These are phyloP conservation scores for Polypedilum pembai DNA, from an alignment of 1,140 invertebrate genomes.

Conservation along the genomic window DNA sequence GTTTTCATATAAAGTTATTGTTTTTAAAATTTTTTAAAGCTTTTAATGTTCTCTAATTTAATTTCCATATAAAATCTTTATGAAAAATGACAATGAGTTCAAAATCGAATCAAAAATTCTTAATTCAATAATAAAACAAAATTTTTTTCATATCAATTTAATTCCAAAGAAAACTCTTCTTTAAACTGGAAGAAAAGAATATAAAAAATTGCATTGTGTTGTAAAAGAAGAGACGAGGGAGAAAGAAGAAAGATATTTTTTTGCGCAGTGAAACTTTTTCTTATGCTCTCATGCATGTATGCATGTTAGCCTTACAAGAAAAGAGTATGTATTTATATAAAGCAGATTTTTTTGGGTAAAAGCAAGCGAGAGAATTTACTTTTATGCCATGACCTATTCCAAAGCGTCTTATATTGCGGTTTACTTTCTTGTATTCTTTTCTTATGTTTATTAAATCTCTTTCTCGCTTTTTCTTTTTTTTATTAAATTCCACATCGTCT, in stretches of 20 bases:
- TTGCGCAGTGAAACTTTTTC: constrained; percentile 11
- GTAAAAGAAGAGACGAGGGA: too few species aligned
- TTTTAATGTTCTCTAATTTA: too few species aligned
- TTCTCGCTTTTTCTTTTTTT: not conserved
- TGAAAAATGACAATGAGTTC: too few species aligned
- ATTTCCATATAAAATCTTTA: too few species aligned
- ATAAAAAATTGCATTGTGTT: too few species aligned
- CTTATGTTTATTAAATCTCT: not conserved
- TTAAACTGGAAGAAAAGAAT: too few species aligned
- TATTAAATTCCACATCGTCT: not conserved
- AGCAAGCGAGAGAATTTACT: not conserved
- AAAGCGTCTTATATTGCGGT: constrained; percentile 16
- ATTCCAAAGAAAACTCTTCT: too few species aligned
- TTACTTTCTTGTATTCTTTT: constrained; percentile 19
- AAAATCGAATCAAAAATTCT: too few species aligned
- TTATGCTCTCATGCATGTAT: constrained; percentile 7
- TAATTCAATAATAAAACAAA: too few species aligned
- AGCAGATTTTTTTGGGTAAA: not conserved
- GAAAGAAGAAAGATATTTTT: not conserved
- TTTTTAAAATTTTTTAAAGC: too few species aligned
- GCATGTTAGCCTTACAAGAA: not conserved
- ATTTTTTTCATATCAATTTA: too few species aligned
- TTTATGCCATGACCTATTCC: constrained; percentile 2
- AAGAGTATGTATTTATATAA: not conserved
- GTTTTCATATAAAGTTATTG: too few species aligned